phyloP scores from a whole-genome alignment of 2,888 invertebrate genomes.

The Ctenicera cuprea region DNA sequence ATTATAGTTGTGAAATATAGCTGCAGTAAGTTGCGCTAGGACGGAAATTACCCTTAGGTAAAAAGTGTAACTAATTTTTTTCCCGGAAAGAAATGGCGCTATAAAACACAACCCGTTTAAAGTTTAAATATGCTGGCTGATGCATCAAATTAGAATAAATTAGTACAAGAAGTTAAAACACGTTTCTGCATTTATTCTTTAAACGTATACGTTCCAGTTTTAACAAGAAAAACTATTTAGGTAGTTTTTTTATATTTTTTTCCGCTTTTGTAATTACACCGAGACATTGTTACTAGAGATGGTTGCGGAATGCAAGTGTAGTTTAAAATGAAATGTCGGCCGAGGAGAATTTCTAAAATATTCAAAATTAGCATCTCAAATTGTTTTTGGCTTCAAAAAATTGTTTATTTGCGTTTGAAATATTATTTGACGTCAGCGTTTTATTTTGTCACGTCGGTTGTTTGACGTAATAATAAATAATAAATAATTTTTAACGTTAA shows the following conservation, averaged over 20 bases:
- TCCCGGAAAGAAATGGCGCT: background rate
- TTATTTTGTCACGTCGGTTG: too few species aligned
- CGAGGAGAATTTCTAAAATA: too few species aligned
- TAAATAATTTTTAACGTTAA: too few species aligned
- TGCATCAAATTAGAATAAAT: slow-evolving; percentile 22
- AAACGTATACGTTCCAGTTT: slow-evolving; percentile 1
- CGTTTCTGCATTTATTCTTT: background rate
- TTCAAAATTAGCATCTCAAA: too few species aligned
- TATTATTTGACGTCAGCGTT: too few species aligned
- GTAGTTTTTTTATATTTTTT: background rate
- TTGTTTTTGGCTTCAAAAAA: too few species aligned
- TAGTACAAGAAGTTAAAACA: slow-evolving; percentile 2
- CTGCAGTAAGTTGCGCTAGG: background rate
- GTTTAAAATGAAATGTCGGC: too few species aligned
- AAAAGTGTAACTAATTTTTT: slow-evolving; percentile 17
- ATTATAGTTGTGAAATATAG: slow-evolving; percentile 33
- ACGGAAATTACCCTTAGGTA: slow-evolving; percentile 3
- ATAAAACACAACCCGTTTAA: slow-evolving; percentile 10
- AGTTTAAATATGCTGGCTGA: slow-evolving; percentile 20
- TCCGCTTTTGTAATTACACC: background rate
- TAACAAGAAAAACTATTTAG: background rate
- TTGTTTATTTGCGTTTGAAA: too few species aligned
- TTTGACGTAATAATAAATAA: too few species aligned
- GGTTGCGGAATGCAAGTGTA: too few species aligned
- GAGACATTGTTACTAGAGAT: too few species aligned